phyloP scores from a whole-genome alignment of 2,888 invertebrate species.

The Minunthozetes semirufus region DNA sequence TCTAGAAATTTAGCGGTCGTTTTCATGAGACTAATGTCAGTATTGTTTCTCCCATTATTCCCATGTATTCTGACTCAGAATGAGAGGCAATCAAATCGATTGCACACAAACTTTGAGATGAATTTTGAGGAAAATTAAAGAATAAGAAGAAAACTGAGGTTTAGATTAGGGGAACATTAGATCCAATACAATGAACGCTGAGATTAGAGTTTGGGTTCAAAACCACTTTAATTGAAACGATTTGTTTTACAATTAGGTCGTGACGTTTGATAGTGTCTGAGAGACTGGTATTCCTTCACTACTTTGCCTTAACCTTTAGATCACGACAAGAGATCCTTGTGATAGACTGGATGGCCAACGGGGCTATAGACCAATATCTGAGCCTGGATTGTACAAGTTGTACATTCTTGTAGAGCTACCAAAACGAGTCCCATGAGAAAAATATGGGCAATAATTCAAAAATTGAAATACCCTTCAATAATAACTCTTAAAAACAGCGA shows the following conservation, averaged over 20 bases:
- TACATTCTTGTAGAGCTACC: too few relatives aligned
- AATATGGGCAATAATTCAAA: too few relatives aligned
- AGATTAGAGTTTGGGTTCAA: not conserved
- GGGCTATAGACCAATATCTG: too few relatives aligned
- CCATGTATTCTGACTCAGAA: too few relatives aligned
- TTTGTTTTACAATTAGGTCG: slow-evolving; percentile 2
- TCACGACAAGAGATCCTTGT: not conserved
- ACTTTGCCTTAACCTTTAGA: not conserved
- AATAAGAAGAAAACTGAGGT: not conserved
- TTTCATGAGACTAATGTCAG: not conserved
- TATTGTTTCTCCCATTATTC: not conserved
- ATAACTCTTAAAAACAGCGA: too few relatives aligned
- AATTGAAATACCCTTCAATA: too few relatives aligned
- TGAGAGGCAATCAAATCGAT: too few relatives aligned
- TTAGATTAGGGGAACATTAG: not conserved
- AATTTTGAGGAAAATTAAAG: too few relatives aligned
- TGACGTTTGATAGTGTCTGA: not conserved
- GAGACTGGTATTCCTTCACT: not conserved
- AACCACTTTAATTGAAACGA: slow-evolving; percentile 1
- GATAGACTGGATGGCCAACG: too few relatives aligned
- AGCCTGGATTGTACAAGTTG: too few relatives aligned
- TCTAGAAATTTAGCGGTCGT: not conserved
- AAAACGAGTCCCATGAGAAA: too few relatives aligned
- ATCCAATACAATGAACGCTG: not conserved
- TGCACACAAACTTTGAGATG: too few relatives aligned